These are phyloP conservation scores for Neodontobutis hainanensis DNA, from an alignment of 2,113 vertebrate genomes.

Conservation along the genomic window DNA sequence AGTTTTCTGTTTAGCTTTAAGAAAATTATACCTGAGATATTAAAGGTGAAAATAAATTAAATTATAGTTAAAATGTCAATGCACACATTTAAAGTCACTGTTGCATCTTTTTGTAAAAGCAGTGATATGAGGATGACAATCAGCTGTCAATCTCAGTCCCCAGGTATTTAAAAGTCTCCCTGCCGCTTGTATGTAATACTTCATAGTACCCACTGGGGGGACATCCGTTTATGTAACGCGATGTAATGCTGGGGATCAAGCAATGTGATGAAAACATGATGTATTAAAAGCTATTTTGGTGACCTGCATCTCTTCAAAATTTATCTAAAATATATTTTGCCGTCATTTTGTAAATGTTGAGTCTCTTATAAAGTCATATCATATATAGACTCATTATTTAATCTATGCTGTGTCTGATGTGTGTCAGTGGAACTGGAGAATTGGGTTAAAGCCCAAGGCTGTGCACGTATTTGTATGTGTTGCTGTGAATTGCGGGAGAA, in stretches of 20 bases:
- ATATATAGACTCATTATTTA: conserved; percentile 41
- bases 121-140: no score
- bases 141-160: no score
- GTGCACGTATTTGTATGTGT: conserved; percentile 28
- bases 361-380: conserved; percentile 52
- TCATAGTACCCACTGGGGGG: conserved; percentile 2
- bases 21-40: no score
- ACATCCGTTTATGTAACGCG: background rate
- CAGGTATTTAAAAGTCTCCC: no score
- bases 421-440: conserved; percentile 68
- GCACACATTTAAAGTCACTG: no score
- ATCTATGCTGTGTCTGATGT: conserved; percentile 40
- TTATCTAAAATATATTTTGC: conserved; percentile 18
- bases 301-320: background rate
- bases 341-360: conserved; percentile 46
- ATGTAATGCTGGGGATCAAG: background rate
- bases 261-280: background rate
- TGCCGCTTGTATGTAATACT: background rate
- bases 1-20: no score
- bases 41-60: no score
- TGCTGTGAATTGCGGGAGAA: conserved; percentile 16
- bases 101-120: no score
- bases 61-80: no score
- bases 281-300: background rate
- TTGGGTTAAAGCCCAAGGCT: conserved; percentile 43